These are phyloP conservation scores for Echinarachnius parma DNA, from an alignment of 53 echinoderm and acorn worm genomes.

Conservation along the genomic window DNA sequence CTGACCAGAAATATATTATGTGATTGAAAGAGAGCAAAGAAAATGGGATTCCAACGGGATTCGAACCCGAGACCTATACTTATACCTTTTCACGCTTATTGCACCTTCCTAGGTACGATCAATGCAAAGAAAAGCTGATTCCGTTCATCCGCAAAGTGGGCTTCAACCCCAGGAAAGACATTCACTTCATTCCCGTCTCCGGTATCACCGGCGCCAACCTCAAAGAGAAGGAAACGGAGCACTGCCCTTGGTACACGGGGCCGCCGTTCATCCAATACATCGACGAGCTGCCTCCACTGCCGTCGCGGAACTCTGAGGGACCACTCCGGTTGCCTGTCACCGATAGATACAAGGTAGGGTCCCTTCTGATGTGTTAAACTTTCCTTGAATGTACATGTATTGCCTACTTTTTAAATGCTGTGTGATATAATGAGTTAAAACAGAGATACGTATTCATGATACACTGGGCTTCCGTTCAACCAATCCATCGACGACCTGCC, in stretches of 20 bases:
- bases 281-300: slow-evolving; percentile 71
- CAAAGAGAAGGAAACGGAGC: slow-evolving; percentile 38
- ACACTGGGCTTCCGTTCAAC: slow-evolving; percentile 87
- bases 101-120: slow-evolving; percentile 66
- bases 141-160: slow-evolving; percentile 98
- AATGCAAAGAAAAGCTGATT: slow-evolving; percentile 83
- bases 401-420: background rate
- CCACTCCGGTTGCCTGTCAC: slow-evolving; percentile 91
- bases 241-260: slow-evolving; percentile 91
- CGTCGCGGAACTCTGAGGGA: slow-evolving; percentile 56
- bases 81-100: too few species aligned
- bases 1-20: too few species aligned
- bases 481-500: slow-evolving; percentile 83
- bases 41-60: too few species aligned
- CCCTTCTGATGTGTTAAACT: too few species aligned
- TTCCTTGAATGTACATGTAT: background rate
- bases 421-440: too few species aligned
- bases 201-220: slow-evolving; percentile 98
- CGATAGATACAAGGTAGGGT: slow-evolving; percentile 94
- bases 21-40: too few species aligned
- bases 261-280: slow-evolving; percentile 90
- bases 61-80: too few species aligned
- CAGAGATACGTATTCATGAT: too few species aligned
- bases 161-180: slow-evolving; percentile 93
- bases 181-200: slow-evolving; percentile 95